Evolutionary conservation across 2,113 vertebrate genomes (phyloP).

Genomic region (Lasiurus borealis): DNA sequence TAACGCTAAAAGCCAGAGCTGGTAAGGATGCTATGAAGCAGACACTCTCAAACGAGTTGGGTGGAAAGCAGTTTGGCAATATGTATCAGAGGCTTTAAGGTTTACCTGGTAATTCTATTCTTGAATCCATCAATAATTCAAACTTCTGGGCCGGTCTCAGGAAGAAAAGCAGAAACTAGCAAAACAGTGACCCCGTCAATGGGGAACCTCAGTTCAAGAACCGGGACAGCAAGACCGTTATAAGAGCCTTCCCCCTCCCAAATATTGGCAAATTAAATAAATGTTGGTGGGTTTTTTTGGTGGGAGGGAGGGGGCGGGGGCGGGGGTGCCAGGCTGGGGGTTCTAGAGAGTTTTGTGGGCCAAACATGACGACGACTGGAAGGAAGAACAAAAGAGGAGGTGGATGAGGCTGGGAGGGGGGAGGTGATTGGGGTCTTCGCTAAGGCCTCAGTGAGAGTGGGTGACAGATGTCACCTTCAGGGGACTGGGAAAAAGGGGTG

Average conservation of each 20-base stretch:
- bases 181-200: not conserved
- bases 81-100: conserved; percentile 26
- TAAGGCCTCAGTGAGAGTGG: not conserved
- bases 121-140: conserved; percentile 7
- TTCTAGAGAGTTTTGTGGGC: not conserved
- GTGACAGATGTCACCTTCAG: not conserved
- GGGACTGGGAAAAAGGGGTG: not conserved
- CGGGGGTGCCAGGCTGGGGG: not conserved
- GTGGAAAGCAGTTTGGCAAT: conserved; percentile 23
- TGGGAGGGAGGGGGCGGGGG: no score
- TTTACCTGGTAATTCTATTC: not conserved
- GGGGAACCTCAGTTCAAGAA: not conserved
- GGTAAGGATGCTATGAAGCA: conserved; percentile 43
- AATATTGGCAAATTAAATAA: not conserved
- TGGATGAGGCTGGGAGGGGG: not conserved
- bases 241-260: not conserved
- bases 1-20: conserved; percentile 29
- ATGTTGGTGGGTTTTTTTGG: no score
- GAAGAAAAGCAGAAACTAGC: conserved; percentile 30
- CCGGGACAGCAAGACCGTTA: not conserved
- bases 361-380: not conserved
- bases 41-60: not conserved
- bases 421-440: not conserved
- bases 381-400: not conserved
- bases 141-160: not conserved